Evolutionary conservation across 2,888 invertebrate species (phyloP).

Genomic region (Elmis aenea): DNA sequence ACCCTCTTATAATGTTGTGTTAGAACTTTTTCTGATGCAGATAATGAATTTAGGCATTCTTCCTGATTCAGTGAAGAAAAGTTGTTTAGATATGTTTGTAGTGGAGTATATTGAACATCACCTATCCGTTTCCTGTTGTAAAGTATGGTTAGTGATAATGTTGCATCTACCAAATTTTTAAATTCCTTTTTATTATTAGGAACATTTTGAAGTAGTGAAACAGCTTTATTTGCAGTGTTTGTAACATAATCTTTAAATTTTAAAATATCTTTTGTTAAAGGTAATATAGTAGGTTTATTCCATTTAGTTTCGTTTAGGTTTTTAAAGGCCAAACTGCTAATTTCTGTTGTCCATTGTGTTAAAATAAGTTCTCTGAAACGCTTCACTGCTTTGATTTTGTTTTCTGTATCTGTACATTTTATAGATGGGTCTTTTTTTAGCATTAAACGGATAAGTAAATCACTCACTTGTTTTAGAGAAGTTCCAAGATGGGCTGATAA

Average conservation of each 20-base stretch:
- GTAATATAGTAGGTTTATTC: conserved; percentile 11
- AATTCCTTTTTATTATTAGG: conserved; percentile 8
- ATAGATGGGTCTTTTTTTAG: conserved; percentile 8
- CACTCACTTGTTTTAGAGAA: conserved; percentile 9
- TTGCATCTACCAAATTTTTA: conserved; percentile 11
- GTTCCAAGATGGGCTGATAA: conserved; percentile 9
- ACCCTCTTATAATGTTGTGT: conserved; percentile 9
- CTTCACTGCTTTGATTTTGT: conserved; percentile 12
- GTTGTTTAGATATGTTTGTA: conserved; percentile 7
- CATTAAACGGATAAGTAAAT: conserved; percentile 6
- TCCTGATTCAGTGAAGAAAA: conserved; percentile 9
- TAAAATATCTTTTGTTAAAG: conserved; percentile 12
- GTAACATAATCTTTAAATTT: conserved; percentile 13
- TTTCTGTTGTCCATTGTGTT: conserved; percentile 13
- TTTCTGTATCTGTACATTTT: conserved; percentile 8
- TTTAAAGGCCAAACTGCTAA: conserved; percentile 13
- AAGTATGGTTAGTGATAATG: conserved; percentile 7
- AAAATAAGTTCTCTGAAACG: conserved; percentile 9
- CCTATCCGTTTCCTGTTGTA: conserved; percentile 13
- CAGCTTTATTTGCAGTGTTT: conserved; percentile 4
- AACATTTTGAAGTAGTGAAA: conserved; percentile 5
- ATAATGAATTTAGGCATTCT: conserved; percentile 6
- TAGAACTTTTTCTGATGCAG: conserved; percentile 7
- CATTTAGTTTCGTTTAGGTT: conserved; percentile 11
- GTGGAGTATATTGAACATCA: conserved; percentile 6